Base-by-base conservation (phyloP, 1,140 invertebrate species). In the Globodera rostochiensis region DNA sequence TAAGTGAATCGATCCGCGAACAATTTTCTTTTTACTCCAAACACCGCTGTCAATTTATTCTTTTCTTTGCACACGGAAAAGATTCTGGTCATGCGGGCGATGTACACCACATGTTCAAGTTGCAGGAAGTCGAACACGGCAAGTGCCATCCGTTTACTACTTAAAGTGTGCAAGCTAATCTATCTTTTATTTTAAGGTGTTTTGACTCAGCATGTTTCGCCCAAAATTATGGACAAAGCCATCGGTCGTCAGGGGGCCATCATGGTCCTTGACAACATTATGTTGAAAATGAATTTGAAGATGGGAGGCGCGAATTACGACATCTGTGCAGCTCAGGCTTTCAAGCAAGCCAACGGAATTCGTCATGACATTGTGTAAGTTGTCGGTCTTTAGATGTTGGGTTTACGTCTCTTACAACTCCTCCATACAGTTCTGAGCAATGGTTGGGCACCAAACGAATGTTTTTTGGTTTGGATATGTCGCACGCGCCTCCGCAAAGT, bases 261-360 rank as follows among this genome's bases (percentile, higher is more conserved):
- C 49, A 70, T 82, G 66, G 80, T 82, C 1, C 46, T 82, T 2
- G 80, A 82, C 15, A 83, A 83, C 45, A 70, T 83, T 13, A 6
- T 83, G 50, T 21, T 83, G 82, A 83, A 83, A 47, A 69, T 73
- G 19, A 82, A 83, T 81, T n/a, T 84, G 7, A 83, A 83, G 46
- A 19, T 83, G 74, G 82, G 82, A n/a, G 82, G 82, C 19, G 50
- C 69, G 21, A 83, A 83, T 50, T 66, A 84, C 36, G 60, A 73
- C 46, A 3, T 80, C 9, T 47, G 49, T 8, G 74, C 80, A 7
- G 21, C 80, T 25, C 47, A 77, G 5, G 47, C 36, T 5, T 77
- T 80, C 25, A 73, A 71, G 11, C 60, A 36, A 2, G 80, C 80
- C 45, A 79, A 50, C 50, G n/a, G 73, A 79, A 15, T 74, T n/a